These are phyloP conservation scores for Darevskia mixta DNA, from an alignment of 2,797 vertebrate species.

Conservation along the genomic window DNA sequence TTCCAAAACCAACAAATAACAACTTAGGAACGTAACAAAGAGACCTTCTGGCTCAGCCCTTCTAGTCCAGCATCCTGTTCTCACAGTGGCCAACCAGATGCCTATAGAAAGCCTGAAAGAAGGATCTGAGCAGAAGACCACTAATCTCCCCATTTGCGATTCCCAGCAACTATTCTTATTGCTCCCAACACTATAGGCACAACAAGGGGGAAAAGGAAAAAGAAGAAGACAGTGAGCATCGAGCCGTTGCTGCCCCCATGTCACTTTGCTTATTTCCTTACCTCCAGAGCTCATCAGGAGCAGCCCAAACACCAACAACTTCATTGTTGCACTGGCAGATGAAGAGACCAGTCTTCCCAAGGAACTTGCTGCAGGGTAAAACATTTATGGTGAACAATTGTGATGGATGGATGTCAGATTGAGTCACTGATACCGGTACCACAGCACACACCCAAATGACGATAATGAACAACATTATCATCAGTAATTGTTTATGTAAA, in stretches of 20 bases:
- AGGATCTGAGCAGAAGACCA: no score
- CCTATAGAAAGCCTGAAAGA: no score
- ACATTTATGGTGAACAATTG: background rate
- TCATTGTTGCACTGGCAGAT: background rate
- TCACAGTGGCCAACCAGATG: no score
- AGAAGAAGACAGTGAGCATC: background rate
- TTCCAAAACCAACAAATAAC: no score
- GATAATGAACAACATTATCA: background rate
- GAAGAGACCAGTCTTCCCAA: background rate
- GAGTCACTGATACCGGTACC: background rate
- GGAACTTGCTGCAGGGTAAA: constrained; percentile 19
- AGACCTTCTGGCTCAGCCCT: no score
- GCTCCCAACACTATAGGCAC: background rate
- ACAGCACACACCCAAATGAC: background rate
- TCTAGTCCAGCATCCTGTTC: no score
- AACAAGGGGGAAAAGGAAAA: background rate
- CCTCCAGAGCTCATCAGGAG: constrained; percentile 18
- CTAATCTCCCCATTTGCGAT: no score
- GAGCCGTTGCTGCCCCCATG: background rate
- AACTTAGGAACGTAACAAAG: no score
- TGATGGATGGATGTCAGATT: background rate
- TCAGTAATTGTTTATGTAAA: constrained; percentile 21
- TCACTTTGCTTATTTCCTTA: constrained; percentile 1
- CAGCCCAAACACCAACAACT: background rate
- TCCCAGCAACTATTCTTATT: background rate